These are phyloP conservation scores for Bombus affinis DNA, from an alignment of 1,140 invertebrate species.

Conservation along the genomic window DNA sequence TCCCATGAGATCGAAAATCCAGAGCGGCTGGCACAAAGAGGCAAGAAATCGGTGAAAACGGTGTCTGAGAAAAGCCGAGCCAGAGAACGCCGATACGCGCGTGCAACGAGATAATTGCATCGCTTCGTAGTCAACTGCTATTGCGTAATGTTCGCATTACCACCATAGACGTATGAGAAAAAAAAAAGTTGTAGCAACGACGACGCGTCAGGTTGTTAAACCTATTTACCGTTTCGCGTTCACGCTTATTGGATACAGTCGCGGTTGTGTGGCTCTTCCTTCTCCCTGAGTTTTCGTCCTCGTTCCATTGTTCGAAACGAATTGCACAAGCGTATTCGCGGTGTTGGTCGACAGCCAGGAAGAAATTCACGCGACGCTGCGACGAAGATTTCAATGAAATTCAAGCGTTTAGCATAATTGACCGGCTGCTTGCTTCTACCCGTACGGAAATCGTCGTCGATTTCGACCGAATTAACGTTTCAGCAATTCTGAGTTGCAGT, in stretches of 20 bases:
- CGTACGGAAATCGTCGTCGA: constrained; percentile 23
- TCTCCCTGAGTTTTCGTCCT: constrained; percentile 32
- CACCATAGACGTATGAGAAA: background rate
- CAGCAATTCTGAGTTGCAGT: background rate
- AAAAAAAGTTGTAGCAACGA: constrained; percentile 12
- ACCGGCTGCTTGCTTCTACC: constrained; percentile 1
- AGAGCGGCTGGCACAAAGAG: background rate
- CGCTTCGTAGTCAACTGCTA: constrained; percentile 39
- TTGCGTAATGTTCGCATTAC: constrained; percentile 47
- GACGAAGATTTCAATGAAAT: constrained; percentile 59
- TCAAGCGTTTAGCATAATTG: constrained; percentile 56
- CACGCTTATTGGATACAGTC: constrained; percentile 38
- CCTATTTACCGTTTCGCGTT: constrained; percentile 35
- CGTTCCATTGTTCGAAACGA: constrained; percentile 48
- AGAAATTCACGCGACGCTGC: constrained; percentile 42
- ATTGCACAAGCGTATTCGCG: constrained; percentile 55
- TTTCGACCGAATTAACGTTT: constrained; percentile 8
- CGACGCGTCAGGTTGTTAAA: constrained; percentile 29
- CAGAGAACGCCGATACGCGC: background rate
- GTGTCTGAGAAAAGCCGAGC: constrained; percentile 33
- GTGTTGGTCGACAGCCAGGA: background rate
- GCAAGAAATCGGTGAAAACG: constrained; percentile 44
- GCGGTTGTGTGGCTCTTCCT: constrained; percentile 7
- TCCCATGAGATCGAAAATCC: constrained; percentile 42
- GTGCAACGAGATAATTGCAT: constrained; percentile 39